A percentile compares a stretch with the other conserved stretches of the same genome.
These are phyloP conservation scores for Scomber scombrus DNA, from an alignment of 2,113 vertebrate species.

Conservation along the genomic window DNA sequence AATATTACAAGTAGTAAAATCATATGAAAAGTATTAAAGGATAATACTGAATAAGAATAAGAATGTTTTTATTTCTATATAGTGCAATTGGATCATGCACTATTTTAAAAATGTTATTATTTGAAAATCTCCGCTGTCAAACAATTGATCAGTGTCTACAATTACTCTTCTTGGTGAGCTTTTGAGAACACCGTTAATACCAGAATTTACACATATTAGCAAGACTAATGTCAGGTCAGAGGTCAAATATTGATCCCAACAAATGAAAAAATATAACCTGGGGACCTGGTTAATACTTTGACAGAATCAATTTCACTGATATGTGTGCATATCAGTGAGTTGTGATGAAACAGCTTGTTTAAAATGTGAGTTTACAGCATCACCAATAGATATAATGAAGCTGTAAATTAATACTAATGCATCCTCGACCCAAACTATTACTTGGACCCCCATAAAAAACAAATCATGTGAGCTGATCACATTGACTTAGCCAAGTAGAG, in stretches of 20 bases:
- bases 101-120: not conserved
- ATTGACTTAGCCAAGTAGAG: not conserved
- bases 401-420: not conserved
- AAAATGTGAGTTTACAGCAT: constrained; percentile 7
- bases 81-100: not conserved
- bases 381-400: not conserved
- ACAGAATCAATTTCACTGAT: constrained; percentile 46
- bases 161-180: constrained; percentile 15
- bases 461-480: not conserved
- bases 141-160: constrained; percentile 9
- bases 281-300: constrained; percentile 8
- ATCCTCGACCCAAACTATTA: not conserved
- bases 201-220: constrained; percentile 32
- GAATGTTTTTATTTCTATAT: too few relatives aligned
- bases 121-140: constrained; percentile 7
- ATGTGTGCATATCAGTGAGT: constrained; percentile 1
- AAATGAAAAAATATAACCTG: constrained; percentile 38
- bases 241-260: constrained; percentile 47
- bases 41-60: too few relatives aligned
- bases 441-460: not conserved
- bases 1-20: not conserved
- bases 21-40: not conserved
- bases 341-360: constrained; percentile 1
- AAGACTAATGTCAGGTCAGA: constrained; percentile 46
- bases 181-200: constrained; percentile 1